Conservation (phyloP, 2,113 vertebrate species). For the Oryzias woworae region DNA sequence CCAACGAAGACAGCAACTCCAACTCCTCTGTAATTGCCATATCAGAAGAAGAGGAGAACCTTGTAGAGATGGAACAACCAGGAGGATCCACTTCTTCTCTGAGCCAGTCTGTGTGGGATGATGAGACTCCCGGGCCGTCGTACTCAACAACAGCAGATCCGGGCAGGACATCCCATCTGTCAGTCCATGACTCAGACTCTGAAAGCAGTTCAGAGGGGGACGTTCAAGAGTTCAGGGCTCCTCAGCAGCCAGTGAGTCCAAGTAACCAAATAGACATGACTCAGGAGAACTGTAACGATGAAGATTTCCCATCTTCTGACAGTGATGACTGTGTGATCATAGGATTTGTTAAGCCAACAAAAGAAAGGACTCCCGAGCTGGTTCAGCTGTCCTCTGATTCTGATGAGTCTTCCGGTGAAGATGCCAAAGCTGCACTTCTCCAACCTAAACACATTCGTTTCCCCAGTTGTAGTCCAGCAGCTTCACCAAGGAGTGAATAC, state of each 20-base stretch:
- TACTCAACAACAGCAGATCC: conserved; percentile 81
- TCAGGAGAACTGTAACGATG: conserved; percentile 26
- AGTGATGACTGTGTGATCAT: conserved; percentile 91
- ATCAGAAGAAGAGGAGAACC: conserved; percentile 82
- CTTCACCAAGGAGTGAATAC: conserved; percentile 56
- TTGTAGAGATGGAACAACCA: conserved; percentile 45
- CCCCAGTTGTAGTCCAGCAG: conserved; percentile 73
- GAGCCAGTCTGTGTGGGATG: conserved; percentile 88
- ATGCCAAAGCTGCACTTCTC: conserved; percentile 65
- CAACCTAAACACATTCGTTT: conserved; percentile 78
- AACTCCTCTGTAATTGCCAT: conserved; percentile 90
- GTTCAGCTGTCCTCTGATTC: conserved; percentile 92
- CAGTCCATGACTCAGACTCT: conserved; percentile 79
- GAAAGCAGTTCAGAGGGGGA: conserved; percentile 84
- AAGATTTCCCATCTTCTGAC: conserved; percentile 66
- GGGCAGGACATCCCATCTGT: conserved; percentile 54
- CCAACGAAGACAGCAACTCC: conserved; percentile 85
- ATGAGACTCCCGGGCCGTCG: conserved; percentile 91
- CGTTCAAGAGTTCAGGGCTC: conserved; percentile 13
- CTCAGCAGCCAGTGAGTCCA: conserved; percentile 35
- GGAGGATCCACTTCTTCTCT: conserved; percentile 66
- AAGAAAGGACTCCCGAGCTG: conserved; percentile 92
- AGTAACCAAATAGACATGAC: conserved; percentile 41
- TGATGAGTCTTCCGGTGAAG: conserved; percentile 79
- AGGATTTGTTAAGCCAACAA: conserved; percentile 86